phyloP scores from a whole-genome alignment of 1,140 invertebrate genomes.

The Bombus ignitus region DNA sequence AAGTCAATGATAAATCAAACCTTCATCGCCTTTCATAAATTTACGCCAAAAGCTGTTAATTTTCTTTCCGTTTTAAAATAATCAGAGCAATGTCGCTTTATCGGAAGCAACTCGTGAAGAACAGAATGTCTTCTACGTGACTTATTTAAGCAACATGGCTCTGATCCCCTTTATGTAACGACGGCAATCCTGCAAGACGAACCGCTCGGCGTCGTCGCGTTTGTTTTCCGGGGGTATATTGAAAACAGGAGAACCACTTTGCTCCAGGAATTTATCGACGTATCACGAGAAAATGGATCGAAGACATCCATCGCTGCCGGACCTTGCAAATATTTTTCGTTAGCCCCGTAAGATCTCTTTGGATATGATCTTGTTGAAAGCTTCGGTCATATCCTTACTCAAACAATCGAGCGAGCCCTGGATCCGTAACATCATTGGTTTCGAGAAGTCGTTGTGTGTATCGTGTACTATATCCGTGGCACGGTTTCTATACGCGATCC shows the following conservation, averaged over 20 bases:
- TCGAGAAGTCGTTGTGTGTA: neutral
- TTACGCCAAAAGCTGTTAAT: rapidly evolving
- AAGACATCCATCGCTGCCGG: conserved; percentile 20
- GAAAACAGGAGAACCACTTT: conserved; percentile 46
- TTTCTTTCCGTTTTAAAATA: neutral
- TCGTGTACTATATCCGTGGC: conserved; percentile 14
- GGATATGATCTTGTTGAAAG: conserved; percentile 41
- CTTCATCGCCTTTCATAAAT: neutral
- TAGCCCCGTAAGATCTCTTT: conserved; percentile 11
- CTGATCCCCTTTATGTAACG: conserved; percentile 18
- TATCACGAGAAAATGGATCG: conserved; percentile 19
- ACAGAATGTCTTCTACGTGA: conserved; percentile 13
- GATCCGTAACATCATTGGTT: conserved; percentile 19
- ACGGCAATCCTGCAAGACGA: neutral
- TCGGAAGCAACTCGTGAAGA: neutral
- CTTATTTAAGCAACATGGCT: conserved; percentile 4
- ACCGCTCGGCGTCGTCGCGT: neutral
- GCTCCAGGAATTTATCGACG: conserved; percentile 12
- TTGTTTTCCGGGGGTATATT: conserved; percentile 32
- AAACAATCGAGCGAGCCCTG: conserved; percentile 17
- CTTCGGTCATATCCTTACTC: neutral
- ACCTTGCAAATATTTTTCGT: conserved; percentile 53
- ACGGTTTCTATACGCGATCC: neutral
- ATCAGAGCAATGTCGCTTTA: neutral
- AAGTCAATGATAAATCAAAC: neutral